Percentiles rank a stretch among this genome's conserved stretches.
Conservation (phyloP, 2,113 vertebrate species). For the Eulemur rufifrons region DNA sequence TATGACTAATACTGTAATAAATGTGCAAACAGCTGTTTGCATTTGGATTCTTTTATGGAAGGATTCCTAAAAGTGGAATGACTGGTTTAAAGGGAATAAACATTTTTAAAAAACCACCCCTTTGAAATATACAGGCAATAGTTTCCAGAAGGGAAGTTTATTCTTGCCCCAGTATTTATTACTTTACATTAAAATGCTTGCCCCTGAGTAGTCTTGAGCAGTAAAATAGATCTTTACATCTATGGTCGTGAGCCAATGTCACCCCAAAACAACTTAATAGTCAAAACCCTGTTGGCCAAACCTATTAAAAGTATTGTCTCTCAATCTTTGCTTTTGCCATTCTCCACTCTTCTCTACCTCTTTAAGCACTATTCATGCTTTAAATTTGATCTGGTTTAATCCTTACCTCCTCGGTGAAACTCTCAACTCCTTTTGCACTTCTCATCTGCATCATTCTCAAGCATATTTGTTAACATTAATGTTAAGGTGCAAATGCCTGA, state of each 20-base stretch:
- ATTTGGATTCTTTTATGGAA: too few species aligned
- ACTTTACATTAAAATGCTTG: neutral
- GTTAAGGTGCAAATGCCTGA: neutral
- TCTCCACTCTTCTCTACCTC: neutral
- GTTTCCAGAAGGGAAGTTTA: neutral
- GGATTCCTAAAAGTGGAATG: neutral
- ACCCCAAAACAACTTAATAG: neutral
- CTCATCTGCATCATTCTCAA: neutral
- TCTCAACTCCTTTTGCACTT: neutral
- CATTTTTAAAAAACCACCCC: neutral
- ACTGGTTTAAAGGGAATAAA: neutral
- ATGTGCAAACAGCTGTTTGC: neutral
- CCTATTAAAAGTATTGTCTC: neutral
- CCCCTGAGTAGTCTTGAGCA: neutral
- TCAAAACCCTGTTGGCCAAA: neutral
- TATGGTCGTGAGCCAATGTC: neutral
- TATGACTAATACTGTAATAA: neutral
- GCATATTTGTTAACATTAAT: neutral
- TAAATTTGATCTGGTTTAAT: neutral
- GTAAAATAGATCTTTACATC: neutral
- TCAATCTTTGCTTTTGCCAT: neutral
- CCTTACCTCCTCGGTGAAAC: fast-evolving
- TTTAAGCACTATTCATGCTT: neutral
- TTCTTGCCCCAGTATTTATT: neutral
- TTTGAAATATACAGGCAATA: neutral